phyloP scores from a whole-genome alignment of 2,797 vertebrate species.

The Diglossa cyanea region DNA sequence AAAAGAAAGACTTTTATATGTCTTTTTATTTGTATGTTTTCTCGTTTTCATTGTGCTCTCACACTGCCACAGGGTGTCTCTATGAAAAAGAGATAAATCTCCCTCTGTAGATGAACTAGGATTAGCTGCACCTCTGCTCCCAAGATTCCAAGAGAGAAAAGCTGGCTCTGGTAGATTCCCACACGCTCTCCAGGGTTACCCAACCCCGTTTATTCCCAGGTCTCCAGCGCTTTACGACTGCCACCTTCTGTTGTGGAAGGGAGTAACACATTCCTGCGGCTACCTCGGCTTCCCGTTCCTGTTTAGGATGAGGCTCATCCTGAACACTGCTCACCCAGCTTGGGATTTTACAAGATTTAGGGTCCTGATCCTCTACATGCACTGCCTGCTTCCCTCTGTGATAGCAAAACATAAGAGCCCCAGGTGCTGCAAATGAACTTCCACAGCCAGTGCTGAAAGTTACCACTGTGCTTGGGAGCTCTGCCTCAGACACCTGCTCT shows the following conservation, averaged over 20 bases:
- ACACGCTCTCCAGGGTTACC: rapidly evolving
- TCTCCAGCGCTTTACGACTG: neutral
- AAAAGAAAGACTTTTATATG: neutral
- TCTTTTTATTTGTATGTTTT: too few relatives aligned
- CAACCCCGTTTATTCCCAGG: rapidly evolving
- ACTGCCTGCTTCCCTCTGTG: neutral
- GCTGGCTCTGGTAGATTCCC: neutral
- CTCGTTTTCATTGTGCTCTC: neutral
- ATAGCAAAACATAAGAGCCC: rapidly evolving
- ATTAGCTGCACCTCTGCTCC: neutral
- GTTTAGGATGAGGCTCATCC: rapidly evolving
- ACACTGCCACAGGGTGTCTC: neutral
- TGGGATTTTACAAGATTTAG: neutral
- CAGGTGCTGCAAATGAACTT: rapidly evolving
- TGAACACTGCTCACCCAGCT: neutral
- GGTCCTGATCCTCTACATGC: neutral
- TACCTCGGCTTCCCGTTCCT: rapidly evolving
- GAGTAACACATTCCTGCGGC: neutral
- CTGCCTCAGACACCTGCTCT: neutral
- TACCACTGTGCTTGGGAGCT: rapidly evolving
- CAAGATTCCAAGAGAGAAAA: neutral
- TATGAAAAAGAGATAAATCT: neutral
- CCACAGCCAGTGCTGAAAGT: neutral
- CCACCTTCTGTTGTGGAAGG: conserved; percentile 36
- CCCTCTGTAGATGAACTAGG: neutral